These are phyloP conservation scores for Acromyrmex heyeri DNA, from an alignment of 1,140 invertebrate genomes.

Conservation along the genomic window DNA sequence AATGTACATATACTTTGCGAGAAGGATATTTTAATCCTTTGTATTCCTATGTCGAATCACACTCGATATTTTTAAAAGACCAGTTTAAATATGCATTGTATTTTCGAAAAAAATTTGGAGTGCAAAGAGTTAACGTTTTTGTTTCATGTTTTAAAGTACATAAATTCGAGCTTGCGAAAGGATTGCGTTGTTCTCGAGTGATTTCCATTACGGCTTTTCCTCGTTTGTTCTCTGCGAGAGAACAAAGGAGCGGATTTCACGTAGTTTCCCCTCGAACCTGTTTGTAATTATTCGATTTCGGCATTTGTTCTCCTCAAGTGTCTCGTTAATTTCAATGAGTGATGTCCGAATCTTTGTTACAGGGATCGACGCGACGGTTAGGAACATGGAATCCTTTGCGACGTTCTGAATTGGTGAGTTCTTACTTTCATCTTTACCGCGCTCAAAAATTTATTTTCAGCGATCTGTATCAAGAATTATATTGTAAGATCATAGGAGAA, in stretches of 20 bases:
- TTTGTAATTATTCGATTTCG: slow-evolving; percentile 74
- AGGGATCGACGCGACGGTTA: slow-evolving; percentile 65
- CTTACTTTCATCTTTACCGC: not conserved
- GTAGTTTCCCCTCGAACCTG: not conserved
- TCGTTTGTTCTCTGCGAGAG: not conserved
- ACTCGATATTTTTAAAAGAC: too few relatives aligned
- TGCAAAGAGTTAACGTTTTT: not conserved
- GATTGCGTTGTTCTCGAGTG: slow-evolving; percentile 26
- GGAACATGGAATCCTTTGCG: slow-evolving; percentile 66
- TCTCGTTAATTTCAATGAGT: slow-evolving; percentile 76
- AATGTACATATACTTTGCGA: not conserved
- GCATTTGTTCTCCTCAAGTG: slow-evolving; percentile 52
- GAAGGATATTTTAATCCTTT: not conserved
- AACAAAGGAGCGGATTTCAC: slow-evolving; percentile 24
- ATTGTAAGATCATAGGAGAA: not conserved
- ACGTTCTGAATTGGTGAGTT: slow-evolving; percentile 75
- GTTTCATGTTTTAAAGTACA: not conserved
- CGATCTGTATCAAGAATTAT: slow-evolving; percentile 6
- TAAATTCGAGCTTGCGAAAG: not conserved
- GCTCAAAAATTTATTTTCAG: not conserved
- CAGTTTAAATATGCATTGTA: too few relatives aligned
- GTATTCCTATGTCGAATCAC: too few relatives aligned
- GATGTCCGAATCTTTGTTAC: slow-evolving; percentile 69
- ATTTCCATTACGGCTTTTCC: slow-evolving; percentile 49
- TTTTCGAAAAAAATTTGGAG: too few relatives aligned